A percentile compares a stretch with the other conserved stretches of the same genome.
These are phyloP conservation scores for Drosophila macrospina DNA, from an alignment of 2,888 invertebrate genomes.

Conservation along the genomic window DNA sequence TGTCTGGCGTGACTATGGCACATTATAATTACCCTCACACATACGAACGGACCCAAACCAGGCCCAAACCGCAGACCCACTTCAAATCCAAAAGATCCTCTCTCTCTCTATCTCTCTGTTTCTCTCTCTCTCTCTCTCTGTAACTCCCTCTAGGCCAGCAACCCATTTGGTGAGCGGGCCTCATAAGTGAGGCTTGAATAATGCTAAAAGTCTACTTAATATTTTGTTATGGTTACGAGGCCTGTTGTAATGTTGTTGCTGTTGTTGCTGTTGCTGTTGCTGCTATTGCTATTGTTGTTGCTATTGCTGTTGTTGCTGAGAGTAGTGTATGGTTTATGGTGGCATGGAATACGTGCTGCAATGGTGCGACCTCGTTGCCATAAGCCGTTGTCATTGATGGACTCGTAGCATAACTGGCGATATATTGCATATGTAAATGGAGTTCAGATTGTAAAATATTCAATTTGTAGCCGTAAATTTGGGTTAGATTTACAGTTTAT, in stretches of 20 bases:
- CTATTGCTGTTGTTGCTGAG: not conserved
- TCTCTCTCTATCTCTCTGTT: no score
- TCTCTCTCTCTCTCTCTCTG: not conserved
- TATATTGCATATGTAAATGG: slow-evolving; percentile 23
- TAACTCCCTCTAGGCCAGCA: not conserved
- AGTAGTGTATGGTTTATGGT: slow-evolving; percentile 21
- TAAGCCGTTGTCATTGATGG: slow-evolving; percentile 26
- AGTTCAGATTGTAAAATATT: slow-evolving; percentile 17
- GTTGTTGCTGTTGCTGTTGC: not conserved
- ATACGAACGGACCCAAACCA: slow-evolving; percentile 6
- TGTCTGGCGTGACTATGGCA: slow-evolving; percentile 70
- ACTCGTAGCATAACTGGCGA: slow-evolving; percentile 30
- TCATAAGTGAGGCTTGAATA: slow-evolving; percentile 39
- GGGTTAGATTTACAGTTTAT: slow-evolving; percentile 2
- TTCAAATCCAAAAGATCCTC: slow-evolving; percentile 14
- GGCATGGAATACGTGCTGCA: slow-evolving; percentile 47
- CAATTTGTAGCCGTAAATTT: slow-evolving; percentile 15
- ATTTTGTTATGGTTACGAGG: slow-evolving; percentile 58
- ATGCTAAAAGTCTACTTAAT: slow-evolving; percentile 44
- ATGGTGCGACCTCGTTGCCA: slow-evolving; percentile 45
- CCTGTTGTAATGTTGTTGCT: slow-evolving; percentile 34
- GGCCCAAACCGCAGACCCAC: slow-evolving; percentile 14
- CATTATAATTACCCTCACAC: slow-evolving; percentile 67
- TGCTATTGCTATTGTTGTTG: not conserved
- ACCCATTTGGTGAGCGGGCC: slow-evolving; percentile 4